These are phyloP conservation scores for Dioctria linearis DNA, from an alignment of 2,888 invertebrate species.

Conservation along the genomic window DNA sequence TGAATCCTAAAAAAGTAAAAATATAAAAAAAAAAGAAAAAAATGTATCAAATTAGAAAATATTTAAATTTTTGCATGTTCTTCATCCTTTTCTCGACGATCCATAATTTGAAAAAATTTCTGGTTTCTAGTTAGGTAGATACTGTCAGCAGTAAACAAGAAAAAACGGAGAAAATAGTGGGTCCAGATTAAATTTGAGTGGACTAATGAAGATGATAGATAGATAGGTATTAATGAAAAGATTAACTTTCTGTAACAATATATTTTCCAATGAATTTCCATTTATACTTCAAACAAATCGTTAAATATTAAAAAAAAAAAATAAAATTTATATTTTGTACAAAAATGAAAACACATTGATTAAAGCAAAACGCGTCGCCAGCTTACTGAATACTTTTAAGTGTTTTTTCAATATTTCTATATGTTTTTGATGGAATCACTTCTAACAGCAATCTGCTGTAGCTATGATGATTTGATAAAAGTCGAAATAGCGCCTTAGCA, in stretches of 20 bases:
- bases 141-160: too few relatives aligned
- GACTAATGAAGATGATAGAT: too few relatives aligned
- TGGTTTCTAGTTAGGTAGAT: too few relatives aligned
- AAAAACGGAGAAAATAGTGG: too few relatives aligned
- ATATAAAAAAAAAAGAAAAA: too few relatives aligned
- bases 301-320: slow-evolving; percentile 10
- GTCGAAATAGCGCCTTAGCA: slow-evolving; percentile 83
- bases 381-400: slow-evolving; percentile 70
- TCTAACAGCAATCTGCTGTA: slow-evolving; percentile 85
- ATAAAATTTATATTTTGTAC: slow-evolving; percentile 15
- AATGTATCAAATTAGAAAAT: too few relatives aligned
- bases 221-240: neutral
- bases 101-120: too few relatives aligned
- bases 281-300: slow-evolving; percentile 25
- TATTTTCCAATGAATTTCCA: slow-evolving; percentile 37
- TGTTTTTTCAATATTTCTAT: slow-evolving; percentile 88
- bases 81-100: too few relatives aligned
- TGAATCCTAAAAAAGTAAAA: too few relatives aligned
- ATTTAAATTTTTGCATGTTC: too few relatives aligned
- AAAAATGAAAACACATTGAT: slow-evolving; percentile 1
- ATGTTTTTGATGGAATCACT: slow-evolving; percentile 83
- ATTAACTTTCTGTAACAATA: slow-evolving; percentile 36
- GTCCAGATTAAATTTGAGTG: too few relatives aligned
- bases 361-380: neutral
- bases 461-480: slow-evolving; percentile 80